Conservation (phyloP, 2,797 vertebrate genomes). For the Girardinus metallicus region DNA sequence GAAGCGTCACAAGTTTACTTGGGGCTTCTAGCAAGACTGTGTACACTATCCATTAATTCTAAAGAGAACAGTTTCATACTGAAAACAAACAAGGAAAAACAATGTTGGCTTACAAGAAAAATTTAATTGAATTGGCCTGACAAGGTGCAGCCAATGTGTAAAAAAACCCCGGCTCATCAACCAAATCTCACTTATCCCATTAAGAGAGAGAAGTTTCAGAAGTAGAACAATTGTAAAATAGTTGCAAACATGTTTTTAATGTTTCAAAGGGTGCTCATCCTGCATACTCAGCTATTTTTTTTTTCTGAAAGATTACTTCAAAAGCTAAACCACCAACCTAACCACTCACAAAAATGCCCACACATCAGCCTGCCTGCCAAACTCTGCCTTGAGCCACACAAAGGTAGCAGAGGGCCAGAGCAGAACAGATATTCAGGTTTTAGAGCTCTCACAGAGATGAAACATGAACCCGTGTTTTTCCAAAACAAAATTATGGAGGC, state of each 20-base stretch:
- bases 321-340: not conserved
- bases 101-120: no score
- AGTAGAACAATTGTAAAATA: not conserved
- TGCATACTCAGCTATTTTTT: not conserved
- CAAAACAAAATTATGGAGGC: conserved; percentile 76
- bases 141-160: not conserved
- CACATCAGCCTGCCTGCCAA: not conserved
- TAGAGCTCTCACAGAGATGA: conserved; percentile 63
- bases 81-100: not conserved
- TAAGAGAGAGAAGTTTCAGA: not conserved
- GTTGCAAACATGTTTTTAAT: not conserved
- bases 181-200: not conserved
- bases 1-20: not conserved
- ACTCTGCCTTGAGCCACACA: conserved; percentile 55
- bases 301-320: not conserved
- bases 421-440: conserved; percentile 66
- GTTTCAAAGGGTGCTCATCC: not conserved
- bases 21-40: not conserved
- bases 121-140: not conserved
- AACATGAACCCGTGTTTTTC: conserved; percentile 73
- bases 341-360: not conserved
- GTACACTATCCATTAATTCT: not conserved
- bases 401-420: conserved; percentile 49
- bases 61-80: not conserved
- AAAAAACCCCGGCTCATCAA: not conserved